Conservation (phyloP, 2,888 invertebrate species). For the Ceraclea dissimilis region DNA sequence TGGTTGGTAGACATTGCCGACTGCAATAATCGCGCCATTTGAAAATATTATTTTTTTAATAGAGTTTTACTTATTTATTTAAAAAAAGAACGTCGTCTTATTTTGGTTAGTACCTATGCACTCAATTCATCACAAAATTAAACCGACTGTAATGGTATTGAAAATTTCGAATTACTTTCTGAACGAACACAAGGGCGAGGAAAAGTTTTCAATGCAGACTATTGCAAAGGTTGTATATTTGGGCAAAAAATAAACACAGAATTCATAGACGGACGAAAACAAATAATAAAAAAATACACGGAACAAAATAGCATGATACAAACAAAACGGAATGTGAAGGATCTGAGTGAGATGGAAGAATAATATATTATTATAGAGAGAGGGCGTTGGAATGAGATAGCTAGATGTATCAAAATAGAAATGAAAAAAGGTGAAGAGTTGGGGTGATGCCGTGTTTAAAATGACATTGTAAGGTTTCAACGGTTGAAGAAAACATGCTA, state of each 20-base stretch:
- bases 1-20: too few species aligned
- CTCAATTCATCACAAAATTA: too few species aligned
- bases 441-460: slow-evolving; percentile 1
- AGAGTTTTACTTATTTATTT: too few species aligned
- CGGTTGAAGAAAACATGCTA: too few species aligned
- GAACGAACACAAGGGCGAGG: background rate
- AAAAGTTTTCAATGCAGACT: background rate
- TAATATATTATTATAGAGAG: background rate
- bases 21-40: too few species aligned
- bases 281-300: background rate
- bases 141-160: too few species aligned
- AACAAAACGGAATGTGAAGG: background rate
- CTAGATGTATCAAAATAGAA: background rate
- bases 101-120: too few species aligned
- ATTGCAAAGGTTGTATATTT: background rate
- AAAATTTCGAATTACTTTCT: too few species aligned
- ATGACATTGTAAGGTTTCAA: background rate
- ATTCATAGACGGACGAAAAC: slow-evolving; percentile 1
- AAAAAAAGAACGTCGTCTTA: too few species aligned
- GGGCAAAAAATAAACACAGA: background rate
- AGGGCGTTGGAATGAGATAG: background rate
- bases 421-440: background rate
- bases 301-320: background rate
- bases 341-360: background rate
- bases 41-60: too few species aligned